Evolutionary conservation across 2,888 invertebrate species (phyloP).

Genomic region (Auanema freiburgensis): DNA sequence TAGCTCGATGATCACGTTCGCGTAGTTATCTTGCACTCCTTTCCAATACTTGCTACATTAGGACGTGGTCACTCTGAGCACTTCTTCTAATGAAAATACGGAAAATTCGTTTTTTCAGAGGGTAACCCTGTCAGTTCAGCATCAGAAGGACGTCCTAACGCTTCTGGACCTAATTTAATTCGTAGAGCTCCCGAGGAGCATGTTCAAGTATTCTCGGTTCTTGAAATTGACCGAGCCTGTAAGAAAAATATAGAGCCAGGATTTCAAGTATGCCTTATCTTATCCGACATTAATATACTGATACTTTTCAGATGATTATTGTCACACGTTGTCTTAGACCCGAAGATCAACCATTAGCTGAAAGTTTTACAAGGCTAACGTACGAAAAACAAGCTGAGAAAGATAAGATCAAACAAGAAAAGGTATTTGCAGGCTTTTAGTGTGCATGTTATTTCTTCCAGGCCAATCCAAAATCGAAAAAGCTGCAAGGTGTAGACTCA

Average conservation of each 20-base stretch:
- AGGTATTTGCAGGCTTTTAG: conserved; percentile 5
- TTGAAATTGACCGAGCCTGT: conserved; percentile 58
- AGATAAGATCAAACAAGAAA: conserved; percentile 26
- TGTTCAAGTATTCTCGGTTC: conserved; percentile 47
- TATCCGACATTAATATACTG: neutral
- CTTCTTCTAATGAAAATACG: too few relatives aligned
- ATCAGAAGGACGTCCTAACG: conserved; percentile 35
- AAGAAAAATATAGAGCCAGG: conserved; percentile 47
- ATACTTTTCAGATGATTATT: conserved; percentile 29
- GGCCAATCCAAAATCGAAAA: conserved; percentile 17
- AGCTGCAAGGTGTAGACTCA: conserved; percentile 6
- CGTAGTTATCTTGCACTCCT: too few relatives aligned
- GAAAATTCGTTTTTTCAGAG: conserved; percentile 21
- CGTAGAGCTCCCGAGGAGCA: conserved; percentile 44
- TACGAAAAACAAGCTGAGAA: conserved; percentile 35
- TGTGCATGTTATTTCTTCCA: conserved; percentile 2
- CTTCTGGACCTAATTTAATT: conserved; percentile 42
- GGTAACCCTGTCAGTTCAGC: conserved; percentile 42
- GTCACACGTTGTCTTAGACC: conserved; percentile 49
- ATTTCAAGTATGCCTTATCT: neutral
- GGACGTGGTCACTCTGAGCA: too few relatives aligned
- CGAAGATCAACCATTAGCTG: conserved; percentile 27
- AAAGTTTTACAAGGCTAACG: conserved; percentile 36
- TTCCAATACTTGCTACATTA: too few relatives aligned
- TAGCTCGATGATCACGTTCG: neutral